Base-by-base conservation (phyloP, 53 echinoderm and acorn worm species). In the Holothuria leucospilota region DNA sequence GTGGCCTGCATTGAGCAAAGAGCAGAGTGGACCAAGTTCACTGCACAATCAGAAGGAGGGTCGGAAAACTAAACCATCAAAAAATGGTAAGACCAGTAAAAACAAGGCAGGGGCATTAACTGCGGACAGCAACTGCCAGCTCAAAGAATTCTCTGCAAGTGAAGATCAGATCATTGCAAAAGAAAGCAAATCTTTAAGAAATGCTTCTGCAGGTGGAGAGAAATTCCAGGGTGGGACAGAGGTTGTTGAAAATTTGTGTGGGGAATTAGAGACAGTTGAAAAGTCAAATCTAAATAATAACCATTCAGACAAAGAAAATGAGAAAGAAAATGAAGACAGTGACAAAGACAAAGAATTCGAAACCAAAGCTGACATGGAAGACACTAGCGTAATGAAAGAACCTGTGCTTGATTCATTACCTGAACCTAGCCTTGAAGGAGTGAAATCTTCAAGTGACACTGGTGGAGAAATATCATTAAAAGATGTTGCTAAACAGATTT, bases 1-100 rank as follows among this genome's bases (percentile, higher is more conserved):
- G 39, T 91, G 84, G 85, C 91, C 91, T 2, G 78, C 59, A 18
- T 59, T 91, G n/a, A 63, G 30, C 27, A 70, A 68, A 25, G 53
- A 42, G 3, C 58, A 63, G 3, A 73, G 77, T 59, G 78, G 85
- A 42, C 70, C 90, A 38, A 62, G 71, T 69, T 69, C 68, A 29
- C 79, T 79, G 9, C 81, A 59, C 68, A 81, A 53, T 25, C 61
- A 61, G 5, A 0, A 38, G 74, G 59, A 41, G 14, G 29, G 38
- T 3, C 1, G 6, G 27, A 30, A 27, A 67, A 30, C 11, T 67
- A 30, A 67, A 67, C 2, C 18, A 13, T 26, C 67, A 24, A 67
- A 67, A 23, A 30, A 67, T 30, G 6, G 30, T 67, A 30, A 67
- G 27, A 23, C 64, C 27, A 24, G 64, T 63, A 27, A 23, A 63